Percentiles rank a stretch among this genome's conserved stretches.
These are phyloP conservation scores for Falco rusticolus DNA, from an alignment of 2,797 vertebrate species.

Conservation along the genomic window DNA sequence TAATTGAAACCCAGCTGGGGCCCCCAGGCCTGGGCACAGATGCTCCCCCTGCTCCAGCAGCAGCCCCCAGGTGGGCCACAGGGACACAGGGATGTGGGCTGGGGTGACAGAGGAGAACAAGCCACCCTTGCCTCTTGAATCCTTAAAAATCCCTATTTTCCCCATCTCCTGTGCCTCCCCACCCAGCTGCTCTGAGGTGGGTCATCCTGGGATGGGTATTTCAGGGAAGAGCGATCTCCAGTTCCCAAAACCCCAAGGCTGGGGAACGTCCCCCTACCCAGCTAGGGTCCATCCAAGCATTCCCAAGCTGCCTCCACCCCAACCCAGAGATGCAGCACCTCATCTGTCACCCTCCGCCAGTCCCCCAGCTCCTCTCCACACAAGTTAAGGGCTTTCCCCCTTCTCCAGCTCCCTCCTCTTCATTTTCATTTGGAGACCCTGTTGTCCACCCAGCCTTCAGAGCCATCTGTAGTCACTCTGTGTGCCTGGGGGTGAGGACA, in stretches of 20 bases:
- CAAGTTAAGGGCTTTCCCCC: accelerated
- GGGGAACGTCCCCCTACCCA: too few species aligned
- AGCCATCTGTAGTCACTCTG: background rate
- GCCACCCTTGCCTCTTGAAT: background rate
- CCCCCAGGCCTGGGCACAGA: accelerated
- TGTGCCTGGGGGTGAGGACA: background rate
- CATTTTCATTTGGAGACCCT: background rate
- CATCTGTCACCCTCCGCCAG: too few species aligned
- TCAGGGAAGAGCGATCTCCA: background rate
- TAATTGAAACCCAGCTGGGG: background rate
- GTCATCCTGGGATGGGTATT: background rate
- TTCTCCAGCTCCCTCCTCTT: background rate
- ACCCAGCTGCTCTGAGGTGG: accelerated
- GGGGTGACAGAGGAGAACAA: background rate
- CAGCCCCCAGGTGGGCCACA: background rate
- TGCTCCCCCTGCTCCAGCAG: background rate
- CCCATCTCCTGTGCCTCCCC: accelerated
- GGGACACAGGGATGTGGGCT: background rate
- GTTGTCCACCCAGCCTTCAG: background rate
- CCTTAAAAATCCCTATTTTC: background rate
- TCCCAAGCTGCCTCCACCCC: background rate
- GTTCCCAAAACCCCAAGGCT: accelerated
- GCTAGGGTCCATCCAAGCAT: background rate
- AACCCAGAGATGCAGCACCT: background rate
- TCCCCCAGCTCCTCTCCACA: background rate